phyloP scores from a whole-genome alignment of 1,140 invertebrate species.

The Camponotus pennsylvanicus region DNA sequence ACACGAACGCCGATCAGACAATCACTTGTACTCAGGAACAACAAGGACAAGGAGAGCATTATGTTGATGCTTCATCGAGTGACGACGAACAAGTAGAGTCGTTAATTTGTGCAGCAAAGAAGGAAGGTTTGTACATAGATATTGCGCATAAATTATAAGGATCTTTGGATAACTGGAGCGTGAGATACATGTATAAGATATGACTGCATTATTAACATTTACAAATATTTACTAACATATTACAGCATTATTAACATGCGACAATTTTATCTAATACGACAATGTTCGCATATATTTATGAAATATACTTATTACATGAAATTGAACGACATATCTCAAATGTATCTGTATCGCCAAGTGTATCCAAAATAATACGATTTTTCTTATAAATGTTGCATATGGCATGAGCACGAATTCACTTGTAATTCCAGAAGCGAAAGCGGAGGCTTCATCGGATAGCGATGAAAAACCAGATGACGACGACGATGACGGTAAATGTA shows the following conservation, averaged over 20 bases:
- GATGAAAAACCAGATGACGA: conserved; percentile 82
- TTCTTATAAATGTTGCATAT: conserved; percentile 63
- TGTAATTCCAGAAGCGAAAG: conserved; percentile 83
- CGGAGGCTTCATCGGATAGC: conserved; percentile 83
- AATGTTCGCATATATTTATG: background rate
- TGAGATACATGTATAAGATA: conserved; percentile 10
- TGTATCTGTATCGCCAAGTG: background rate
- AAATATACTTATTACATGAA: background rate
- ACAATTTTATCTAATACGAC: background rate
- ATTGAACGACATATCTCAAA: background rate
- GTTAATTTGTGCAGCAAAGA: conserved; percentile 80
- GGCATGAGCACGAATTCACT: conserved; percentile 80
- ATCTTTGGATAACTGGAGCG: conserved; percentile 19
- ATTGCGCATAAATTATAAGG: background rate
- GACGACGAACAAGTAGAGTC: conserved; percentile 84
- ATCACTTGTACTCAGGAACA: conserved; percentile 69
- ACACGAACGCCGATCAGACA: conserved; percentile 77
- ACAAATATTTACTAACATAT: background rate
- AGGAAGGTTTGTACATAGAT: conserved; percentile 78
- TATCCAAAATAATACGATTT: conserved; percentile 3
- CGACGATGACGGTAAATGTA: conserved; percentile 79
- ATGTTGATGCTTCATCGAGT: conserved; percentile 78
- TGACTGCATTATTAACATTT: background rate
- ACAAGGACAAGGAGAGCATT: conserved; percentile 74
- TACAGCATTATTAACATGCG: background rate